Evolutionary conservation across 2,797 vertebrate species (phyloP), one percentile per base, ranked within the genome.

Genomic region (Mus minutoides): DNA sequence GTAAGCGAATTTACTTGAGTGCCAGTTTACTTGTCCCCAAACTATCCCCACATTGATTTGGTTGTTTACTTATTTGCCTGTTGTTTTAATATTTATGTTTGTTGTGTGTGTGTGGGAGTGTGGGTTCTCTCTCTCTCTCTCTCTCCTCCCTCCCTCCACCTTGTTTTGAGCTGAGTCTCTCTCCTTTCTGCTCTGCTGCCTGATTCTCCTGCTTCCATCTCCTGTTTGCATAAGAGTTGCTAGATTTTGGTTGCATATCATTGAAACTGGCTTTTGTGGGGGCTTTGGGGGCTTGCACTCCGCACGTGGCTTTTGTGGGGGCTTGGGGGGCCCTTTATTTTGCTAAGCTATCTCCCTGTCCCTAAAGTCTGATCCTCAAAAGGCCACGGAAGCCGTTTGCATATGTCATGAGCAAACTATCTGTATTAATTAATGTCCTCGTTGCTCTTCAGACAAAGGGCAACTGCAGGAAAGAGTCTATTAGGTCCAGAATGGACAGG

Each of bases 21-120:
- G 77, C 17, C 69, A 76, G 24, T 79, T 83, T 86, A 96, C 80
- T 75, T 58, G 46, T 64, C 94, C 62, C 56, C 11, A 79, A n/a
- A 69, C 56, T 60, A 40, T 75, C 52, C 22, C 73, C 76, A 76
- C 29, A 89, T 10, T 54, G 75, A 37, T 71, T 37, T n/a, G 49
- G 14, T 19, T 80, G 24, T 56, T 80, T 67, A 7, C 19, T 83
- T 62, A 31, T 62, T 83, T 62, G 60, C 26, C 46, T 46, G 40
- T 40, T 82, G n/a, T 64, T 85, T 85, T 67, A 46, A 62, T n/a
- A 24, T 49, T 67, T 67, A 67, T 67, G 34, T 24, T 13, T 69
- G 26, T 46, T 13, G 24, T 29, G 40, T 64, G 5, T 13, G 13
- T 64, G 83, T 49, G 21, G 22, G 34, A 52, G 43, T 52, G 19